These are phyloP conservation scores for Brenthis ino DNA, from an alignment of 2,888 invertebrate genomes.

Conservation along the genomic window DNA sequence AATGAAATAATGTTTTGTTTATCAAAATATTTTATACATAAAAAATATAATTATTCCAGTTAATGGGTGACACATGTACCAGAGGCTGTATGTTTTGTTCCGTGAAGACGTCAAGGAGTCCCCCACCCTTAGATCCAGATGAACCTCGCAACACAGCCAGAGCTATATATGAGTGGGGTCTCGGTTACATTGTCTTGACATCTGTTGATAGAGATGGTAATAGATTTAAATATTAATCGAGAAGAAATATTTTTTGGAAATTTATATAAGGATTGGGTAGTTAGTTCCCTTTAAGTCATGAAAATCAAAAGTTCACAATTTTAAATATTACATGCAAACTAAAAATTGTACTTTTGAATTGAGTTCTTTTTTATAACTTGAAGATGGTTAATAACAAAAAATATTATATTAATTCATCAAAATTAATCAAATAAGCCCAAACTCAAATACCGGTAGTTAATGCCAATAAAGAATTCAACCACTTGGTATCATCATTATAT, in stretches of 20 bases:
- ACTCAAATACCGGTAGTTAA: neutral
- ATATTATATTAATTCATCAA: neutral
- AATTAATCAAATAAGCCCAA: neutral
- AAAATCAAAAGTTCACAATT: no score
- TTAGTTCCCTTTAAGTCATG: no score
- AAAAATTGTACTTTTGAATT: no score
- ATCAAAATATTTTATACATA: no score
- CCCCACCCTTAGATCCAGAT: constrained; percentile 93
- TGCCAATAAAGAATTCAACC: no score
- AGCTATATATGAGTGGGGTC: constrained; percentile 96
- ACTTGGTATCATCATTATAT: no score
- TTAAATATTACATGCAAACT: no score
- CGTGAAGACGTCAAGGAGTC: constrained; percentile 95
- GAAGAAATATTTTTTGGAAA: no score
- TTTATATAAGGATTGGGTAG: no score
- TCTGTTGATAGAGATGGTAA: constrained; percentile 98
- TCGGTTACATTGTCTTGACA: constrained; percentile 98
- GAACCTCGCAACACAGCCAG: constrained; percentile 96
- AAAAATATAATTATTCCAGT: constrained; percentile 68
- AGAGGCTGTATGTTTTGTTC: constrained; percentile 99
- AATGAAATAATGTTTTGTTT: no score
- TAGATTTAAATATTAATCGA: neutral
- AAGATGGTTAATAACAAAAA: no score
- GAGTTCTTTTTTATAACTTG: no score
- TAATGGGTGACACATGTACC: constrained; percentile 99